Evolutionary conservation across 2,113 vertebrate genomes (phyloP).

Genomic region (Peromyscus californicus): DNA sequence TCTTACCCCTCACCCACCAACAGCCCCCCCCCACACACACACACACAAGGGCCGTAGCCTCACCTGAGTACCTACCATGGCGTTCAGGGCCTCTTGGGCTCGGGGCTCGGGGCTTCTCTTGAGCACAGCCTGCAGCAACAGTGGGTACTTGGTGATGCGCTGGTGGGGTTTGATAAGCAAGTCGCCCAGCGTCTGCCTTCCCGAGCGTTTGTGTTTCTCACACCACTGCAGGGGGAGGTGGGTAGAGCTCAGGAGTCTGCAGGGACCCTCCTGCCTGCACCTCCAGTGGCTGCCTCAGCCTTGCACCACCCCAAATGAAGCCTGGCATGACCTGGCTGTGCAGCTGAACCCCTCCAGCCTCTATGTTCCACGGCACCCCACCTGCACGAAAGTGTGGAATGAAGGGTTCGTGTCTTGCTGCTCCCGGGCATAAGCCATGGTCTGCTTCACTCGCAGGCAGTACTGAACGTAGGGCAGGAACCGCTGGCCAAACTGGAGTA

Average conservation of each 20-base stretch:
- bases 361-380: conserved; percentile 58
- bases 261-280: background rate
- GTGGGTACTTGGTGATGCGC: conserved; percentile 93
- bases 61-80: conserved; percentile 88
- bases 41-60: background rate
- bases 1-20: background rate
- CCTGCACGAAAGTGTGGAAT: conserved; percentile 88
- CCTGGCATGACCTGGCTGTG: background rate
- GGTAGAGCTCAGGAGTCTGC: background rate
- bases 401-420: conserved; percentile 88
- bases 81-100: conserved; percentile 83
- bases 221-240: conserved; percentile 88
- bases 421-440: conserved; percentile 87
- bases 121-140: conserved; percentile 92
- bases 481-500: conserved; percentile 87
- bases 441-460: conserved; percentile 89
- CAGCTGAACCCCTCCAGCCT: accelerated
- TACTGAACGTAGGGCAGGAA: conserved; percentile 89
- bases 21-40: background rate
- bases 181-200: conserved; percentile 91
- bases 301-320: background rate
- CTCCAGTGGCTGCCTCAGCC: background rate
- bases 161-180: conserved; percentile 94
- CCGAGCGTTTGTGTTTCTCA: conserved; percentile 90
- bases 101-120: conserved; percentile 89